Base-by-base conservation (phyloP, 2,113 vertebrate genomes). In the Aegithalos caudatus region DNA sequence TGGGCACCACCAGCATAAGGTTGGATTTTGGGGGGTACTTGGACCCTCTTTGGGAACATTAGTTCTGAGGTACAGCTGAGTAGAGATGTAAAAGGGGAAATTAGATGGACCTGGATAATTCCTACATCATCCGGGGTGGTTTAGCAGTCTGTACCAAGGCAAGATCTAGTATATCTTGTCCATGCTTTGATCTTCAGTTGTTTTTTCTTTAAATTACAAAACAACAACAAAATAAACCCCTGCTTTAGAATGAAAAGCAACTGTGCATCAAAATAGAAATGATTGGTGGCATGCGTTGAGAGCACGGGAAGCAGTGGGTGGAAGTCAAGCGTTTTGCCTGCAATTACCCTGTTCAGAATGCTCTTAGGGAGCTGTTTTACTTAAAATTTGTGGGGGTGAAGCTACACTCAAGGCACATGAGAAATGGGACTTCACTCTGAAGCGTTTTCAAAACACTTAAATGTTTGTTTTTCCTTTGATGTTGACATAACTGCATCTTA, bases 381-480 rank as follows among this genome's bases (percentile, higher is more conserved):
- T 78, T 81, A 50, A 82, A 72, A 86, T 60, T 71, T 86, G 58
- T 58, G 64, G 74, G 29, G 33, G 11, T 60, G 51, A 95, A 93
- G 44, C 24, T 80, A 16, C 15, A 18, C 50, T 86, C 5, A 2
- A 33, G 72, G 72, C 88, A 71, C n/a, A 33, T 62, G 82, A 92
- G 72, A 78, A 88, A 86, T 1, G 1, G 9, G 16, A 74, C 71
- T 91, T 91, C 24, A 18, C 62, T 85, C 69, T 70, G 54, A 70
- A 90, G 51, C 1, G 9, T 95, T 96, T 96, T 90, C 76, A 92
- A 95, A 95, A 93, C 44, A 65, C 54, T 60, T 48, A 5, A 29
- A 31, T 90, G 76, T 88, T 96, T 95, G 47, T 93, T 96, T 96
- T 92, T 21, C 48, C 71, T 95, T 88, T 93, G 78, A 72, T 92